phyloP scores from a whole-genome alignment of 2,113 vertebrate genomes.

The Tor tambroides region DNA sequence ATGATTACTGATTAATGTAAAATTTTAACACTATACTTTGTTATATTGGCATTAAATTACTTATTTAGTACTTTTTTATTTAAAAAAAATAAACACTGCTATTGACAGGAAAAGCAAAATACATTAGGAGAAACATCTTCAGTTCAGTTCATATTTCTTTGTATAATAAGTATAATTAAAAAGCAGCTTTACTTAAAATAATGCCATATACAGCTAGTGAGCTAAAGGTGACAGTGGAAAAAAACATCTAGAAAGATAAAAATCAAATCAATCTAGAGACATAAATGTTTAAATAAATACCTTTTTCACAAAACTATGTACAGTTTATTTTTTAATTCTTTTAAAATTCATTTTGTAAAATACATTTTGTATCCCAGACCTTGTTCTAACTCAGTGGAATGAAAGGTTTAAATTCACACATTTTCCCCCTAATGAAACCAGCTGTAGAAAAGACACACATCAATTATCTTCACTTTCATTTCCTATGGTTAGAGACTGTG shows the following conservation, averaged over 20 bases:
- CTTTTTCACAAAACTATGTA: not conserved
- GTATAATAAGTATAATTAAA: not conserved
- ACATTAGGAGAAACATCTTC: not conserved
- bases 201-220: too few species aligned
- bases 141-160: not conserved
- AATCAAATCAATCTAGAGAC: too few species aligned
- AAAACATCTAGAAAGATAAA: too few species aligned
- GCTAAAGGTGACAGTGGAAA: too few species aligned
- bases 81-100: too few species aligned
- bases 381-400: not conserved
- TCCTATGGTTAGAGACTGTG: not conserved
- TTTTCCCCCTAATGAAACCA: not conserved
- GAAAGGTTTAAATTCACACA: not conserved
- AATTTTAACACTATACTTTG: too few species aligned
- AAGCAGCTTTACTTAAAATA: too few species aligned
- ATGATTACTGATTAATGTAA: too few species aligned
- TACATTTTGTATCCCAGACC: not conserved
- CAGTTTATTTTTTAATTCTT: not conserved
- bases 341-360: not conserved
- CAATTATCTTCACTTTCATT: not conserved
- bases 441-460: not conserved
- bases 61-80: too few species aligned
- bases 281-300: too few species aligned
- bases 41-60: too few species aligned
- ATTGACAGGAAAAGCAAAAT: too few species aligned